These are phyloP conservation scores for Ypsolopha scabrella DNA, from an alignment of 2,888 invertebrate species.

Conservation along the genomic window DNA sequence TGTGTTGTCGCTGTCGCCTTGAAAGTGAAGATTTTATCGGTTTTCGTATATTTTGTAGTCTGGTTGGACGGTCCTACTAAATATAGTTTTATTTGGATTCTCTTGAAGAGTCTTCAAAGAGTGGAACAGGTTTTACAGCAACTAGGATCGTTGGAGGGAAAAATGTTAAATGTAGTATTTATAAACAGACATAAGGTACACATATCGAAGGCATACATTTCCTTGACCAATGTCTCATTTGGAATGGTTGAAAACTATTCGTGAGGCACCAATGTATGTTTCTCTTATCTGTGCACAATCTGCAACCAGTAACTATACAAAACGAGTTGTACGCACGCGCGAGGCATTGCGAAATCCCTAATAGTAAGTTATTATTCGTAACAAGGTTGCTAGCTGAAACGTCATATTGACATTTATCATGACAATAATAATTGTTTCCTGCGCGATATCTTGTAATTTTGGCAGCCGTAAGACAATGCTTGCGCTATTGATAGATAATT, in stretches of 20 bases:
- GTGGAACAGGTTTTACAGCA: neutral
- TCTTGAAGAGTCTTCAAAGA: neutral
- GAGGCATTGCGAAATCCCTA: constrained; percentile 16
- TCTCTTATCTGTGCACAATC: too few relatives aligned
- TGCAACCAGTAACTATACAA: neutral
- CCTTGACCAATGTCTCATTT: too few relatives aligned
- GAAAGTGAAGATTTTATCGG: too few relatives aligned
- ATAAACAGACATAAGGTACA: too few relatives aligned
- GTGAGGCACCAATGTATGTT: too few relatives aligned
- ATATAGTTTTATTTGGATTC: neutral
- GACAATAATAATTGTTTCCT: constrained; percentile 32
- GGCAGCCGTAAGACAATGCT: constrained; percentile 22
- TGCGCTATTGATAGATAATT: constrained; percentile 22
- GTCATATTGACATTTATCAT: constrained; percentile 24
- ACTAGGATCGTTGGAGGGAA: neutral
- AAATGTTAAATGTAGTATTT: neutral
- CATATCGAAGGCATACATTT: too few relatives aligned
- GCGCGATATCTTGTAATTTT: constrained; percentile 24
- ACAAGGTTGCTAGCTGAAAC: constrained; percentile 12
- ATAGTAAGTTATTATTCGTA: constrained; percentile 9
- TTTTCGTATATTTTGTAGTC: too few relatives aligned
- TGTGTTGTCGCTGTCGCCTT: too few relatives aligned
- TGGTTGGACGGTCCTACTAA: too few relatives aligned
- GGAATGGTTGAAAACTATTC: too few relatives aligned
- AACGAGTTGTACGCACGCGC: neutral